Conservation (phyloP, 2,888 invertebrate genomes). For the Thumatha senex region DNA sequence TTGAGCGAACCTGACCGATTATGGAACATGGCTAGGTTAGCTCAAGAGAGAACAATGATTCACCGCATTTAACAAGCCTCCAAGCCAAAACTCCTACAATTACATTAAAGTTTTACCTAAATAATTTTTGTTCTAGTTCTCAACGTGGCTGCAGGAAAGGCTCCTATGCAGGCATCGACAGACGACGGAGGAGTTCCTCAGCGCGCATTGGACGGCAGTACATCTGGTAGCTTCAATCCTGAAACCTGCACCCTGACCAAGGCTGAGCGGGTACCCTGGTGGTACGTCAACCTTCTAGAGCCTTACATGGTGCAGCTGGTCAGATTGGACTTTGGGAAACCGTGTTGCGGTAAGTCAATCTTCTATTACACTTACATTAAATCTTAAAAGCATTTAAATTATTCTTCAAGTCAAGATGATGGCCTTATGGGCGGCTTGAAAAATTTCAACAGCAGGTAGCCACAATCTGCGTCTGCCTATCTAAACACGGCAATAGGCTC, state of each 20-base stretch:
- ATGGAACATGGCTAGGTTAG: too few species aligned
- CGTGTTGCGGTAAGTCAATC: slow-evolving; percentile 91
- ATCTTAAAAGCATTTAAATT: not conserved
- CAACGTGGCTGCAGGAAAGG: slow-evolving; percentile 97
- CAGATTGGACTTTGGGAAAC: slow-evolving; percentile 94
- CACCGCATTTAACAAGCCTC: too few species aligned
- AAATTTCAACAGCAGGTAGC: too few species aligned
- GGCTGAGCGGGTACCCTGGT: slow-evolving; percentile 94
- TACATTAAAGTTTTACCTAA: too few species aligned
- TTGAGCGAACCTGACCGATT: too few species aligned
- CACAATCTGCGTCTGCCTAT: too few species aligned
- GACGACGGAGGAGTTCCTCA: slow-evolving; percentile 93
- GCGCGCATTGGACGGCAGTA: slow-evolving; percentile 95
- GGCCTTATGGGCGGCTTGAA: too few species aligned
- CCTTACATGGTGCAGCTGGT: slow-evolving; percentile 98
- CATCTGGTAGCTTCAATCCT: slow-evolving; percentile 90
- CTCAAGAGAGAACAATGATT: too few species aligned
- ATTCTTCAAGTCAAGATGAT: too few species aligned
- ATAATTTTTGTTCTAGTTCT: slow-evolving; percentile 85
- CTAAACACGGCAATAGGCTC: too few species aligned
- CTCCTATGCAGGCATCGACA: slow-evolving; percentile 96
- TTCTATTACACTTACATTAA: not conserved
- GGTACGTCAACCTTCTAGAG: slow-evolving; percentile 97
- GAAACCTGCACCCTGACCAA: slow-evolving; percentile 95
- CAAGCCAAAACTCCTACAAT: too few species aligned